These are phyloP conservation scores for Adineta ricciae DNA, from an alignment of 2,888 invertebrate species.

Conservation along the genomic window DNA sequence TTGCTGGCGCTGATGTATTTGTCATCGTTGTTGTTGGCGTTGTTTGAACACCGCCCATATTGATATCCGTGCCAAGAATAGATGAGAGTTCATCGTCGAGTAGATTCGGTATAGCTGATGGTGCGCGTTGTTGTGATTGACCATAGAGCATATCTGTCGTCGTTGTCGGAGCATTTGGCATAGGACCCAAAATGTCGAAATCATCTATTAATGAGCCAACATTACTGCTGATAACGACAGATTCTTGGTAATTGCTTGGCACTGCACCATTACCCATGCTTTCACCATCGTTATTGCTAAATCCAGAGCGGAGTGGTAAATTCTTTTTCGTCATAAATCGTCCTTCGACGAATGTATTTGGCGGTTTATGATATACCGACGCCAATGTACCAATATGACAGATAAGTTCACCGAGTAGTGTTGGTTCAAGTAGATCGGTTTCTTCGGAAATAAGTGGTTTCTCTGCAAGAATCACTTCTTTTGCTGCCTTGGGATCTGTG, in stretches of 20 bases:
- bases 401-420: slow-evolving; percentile 87
- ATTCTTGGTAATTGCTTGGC: slow-evolving; percentile 35
- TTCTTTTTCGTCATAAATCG: background rate
- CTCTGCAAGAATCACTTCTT: slow-evolving; percentile 94
- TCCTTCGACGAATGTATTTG: slow-evolving; percentile 90
- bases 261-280: slow-evolving; percentile 23
- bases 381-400: slow-evolving; percentile 96
- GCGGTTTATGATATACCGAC: slow-evolving; percentile 96
- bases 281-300: slow-evolving; percentile 22
- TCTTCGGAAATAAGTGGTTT: slow-evolving; percentile 98
- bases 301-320: background rate
- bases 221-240: slow-evolving; percentile 62
- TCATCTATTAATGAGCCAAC: slow-evolving; percentile 93
- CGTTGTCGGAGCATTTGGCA: background rate
- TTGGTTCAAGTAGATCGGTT: slow-evolving; percentile 92
- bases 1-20: background rate
- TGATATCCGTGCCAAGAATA: slow-evolving; percentile 67
- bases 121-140: background rate
- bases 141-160: background rate
- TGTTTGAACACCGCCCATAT: slow-evolving; percentile 50
- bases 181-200: slow-evolving; percentile 71
- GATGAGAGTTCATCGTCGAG: slow-evolving; percentile 20
- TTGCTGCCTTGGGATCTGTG: slow-evolving; percentile 96
- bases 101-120: slow-evolving; percentile 6
- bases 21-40: background rate